These are phyloP conservation scores for Mus pahari DNA, from an alignment of 2,113 vertebrate species.

Conservation along the genomic window DNA sequence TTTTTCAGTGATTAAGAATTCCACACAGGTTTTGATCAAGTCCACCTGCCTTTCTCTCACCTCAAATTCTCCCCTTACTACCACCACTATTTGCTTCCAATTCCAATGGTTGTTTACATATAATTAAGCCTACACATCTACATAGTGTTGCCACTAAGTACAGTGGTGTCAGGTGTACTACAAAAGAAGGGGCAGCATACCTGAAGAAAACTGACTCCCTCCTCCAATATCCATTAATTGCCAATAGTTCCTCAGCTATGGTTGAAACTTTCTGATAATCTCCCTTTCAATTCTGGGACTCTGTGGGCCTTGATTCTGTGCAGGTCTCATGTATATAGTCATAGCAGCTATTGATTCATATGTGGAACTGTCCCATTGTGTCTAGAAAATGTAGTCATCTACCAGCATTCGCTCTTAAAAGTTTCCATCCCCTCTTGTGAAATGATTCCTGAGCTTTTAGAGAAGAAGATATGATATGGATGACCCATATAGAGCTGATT, in stretches of 20 bases:
- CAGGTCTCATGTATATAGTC: background rate
- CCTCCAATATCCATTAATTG: background rate
- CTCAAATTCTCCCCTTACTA: background rate
- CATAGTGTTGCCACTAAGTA: background rate
- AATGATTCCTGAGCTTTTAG: background rate
- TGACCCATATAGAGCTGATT: too few relatives aligned
- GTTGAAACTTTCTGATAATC: background rate
- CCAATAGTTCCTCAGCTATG: background rate
- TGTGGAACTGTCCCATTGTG: background rate
- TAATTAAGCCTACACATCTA: background rate
- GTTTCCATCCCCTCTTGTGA: background rate
- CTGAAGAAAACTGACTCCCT: background rate
- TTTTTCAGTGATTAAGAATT: background rate
- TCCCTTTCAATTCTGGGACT: background rate
- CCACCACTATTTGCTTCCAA: background rate
- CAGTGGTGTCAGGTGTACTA: background rate
- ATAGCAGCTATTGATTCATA: background rate
- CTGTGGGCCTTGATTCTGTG: background rate
- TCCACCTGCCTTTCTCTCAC: background rate
- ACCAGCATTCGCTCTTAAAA: too few relatives aligned
- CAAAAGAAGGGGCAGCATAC: background rate
- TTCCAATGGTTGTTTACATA: background rate
- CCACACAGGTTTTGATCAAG: background rate
- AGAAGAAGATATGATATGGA: background rate
- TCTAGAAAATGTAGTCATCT: background rate